Evolutionary conservation across 1,140 invertebrate species (phyloP).

Genomic region (Aethina tumida): DNA sequence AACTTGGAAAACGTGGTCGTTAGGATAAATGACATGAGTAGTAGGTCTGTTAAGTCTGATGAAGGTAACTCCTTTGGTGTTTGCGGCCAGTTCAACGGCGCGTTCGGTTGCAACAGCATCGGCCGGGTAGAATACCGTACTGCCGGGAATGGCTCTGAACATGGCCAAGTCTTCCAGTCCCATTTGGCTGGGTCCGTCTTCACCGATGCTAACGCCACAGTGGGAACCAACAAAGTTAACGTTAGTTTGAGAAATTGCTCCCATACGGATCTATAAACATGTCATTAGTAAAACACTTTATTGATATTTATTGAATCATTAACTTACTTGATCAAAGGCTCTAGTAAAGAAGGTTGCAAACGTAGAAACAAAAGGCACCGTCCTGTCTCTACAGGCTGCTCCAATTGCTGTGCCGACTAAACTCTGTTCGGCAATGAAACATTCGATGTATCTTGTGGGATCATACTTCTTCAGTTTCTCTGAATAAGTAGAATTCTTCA

Average conservation of each 20-base stretch:
- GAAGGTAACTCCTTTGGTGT: constrained; percentile 91
- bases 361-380: constrained; percentile 88
- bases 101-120: constrained; percentile 93
- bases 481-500: constrained; percentile 97
- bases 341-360: constrained; percentile 97
- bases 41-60: constrained; percentile 91
- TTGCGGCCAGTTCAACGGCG: constrained; percentile 91
- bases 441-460: constrained; percentile 80
- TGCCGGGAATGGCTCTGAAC: constrained; percentile 86
- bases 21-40: constrained; percentile 79
- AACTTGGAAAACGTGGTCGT: constrained; percentile 65
- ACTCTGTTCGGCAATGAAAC: constrained; percentile 99
- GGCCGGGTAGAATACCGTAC: constrained; percentile 93
- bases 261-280: constrained; percentile 82
- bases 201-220: constrained; percentile 90
- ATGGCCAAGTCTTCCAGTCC: constrained; percentile 95
- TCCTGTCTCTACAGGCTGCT: constrained; percentile 75
- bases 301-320: too few species aligned
- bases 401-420: constrained; percentile 94
- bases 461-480: constrained; percentile 80
- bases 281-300: constrained; percentile 11
- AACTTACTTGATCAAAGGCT: constrained; percentile 81
- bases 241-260: constrained; percentile 96
- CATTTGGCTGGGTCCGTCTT: constrained; percentile 99
- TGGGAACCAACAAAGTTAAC: constrained; percentile 94